Conservation (phyloP, 92 coral and sea anemone species). For the Blastomussa wellsi region DNA sequence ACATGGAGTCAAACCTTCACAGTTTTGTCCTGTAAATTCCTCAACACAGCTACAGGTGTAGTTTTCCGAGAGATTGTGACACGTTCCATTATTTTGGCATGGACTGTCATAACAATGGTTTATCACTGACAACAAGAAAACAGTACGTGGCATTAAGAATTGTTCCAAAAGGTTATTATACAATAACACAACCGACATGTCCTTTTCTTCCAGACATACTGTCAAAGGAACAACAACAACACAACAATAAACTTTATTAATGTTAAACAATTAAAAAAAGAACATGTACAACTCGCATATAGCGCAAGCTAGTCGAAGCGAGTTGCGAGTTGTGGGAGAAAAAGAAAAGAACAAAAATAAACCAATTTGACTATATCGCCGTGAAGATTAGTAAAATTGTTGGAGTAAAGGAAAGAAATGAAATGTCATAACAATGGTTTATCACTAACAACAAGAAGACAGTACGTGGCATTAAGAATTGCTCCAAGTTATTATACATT, state of each 20-base stretch:
- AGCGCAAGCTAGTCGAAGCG: too few relatives aligned
- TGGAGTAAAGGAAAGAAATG: too few relatives aligned
- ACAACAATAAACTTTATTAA: too few relatives aligned
- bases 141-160: not conserved
- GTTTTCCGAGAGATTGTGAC: not conserved
- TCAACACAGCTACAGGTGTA: not conserved
- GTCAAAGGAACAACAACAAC: too few relatives aligned
- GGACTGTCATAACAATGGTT: not conserved
- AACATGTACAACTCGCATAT: too few relatives aligned
- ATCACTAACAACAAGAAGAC: not conserved
- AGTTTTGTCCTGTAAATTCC: not conserved
- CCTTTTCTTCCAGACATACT: too few relatives aligned
- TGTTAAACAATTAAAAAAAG: too few relatives aligned
- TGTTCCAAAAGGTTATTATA: not conserved
- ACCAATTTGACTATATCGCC: too few relatives aligned
- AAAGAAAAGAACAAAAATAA: too few relatives aligned
- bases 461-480: not conserved
- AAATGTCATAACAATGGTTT: not conserved
- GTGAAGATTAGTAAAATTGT: too few relatives aligned
- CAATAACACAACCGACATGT: too few relatives aligned
- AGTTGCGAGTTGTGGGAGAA: too few relatives aligned
- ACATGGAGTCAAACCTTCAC: not conserved
- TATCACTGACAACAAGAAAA: not conserved
- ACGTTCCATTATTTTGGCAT: constrained; percentile 13
- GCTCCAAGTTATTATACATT: not conserved